Conservation (phyloP, 1,140 invertebrate species). For the Zaprionus ghesquierei region DNA sequence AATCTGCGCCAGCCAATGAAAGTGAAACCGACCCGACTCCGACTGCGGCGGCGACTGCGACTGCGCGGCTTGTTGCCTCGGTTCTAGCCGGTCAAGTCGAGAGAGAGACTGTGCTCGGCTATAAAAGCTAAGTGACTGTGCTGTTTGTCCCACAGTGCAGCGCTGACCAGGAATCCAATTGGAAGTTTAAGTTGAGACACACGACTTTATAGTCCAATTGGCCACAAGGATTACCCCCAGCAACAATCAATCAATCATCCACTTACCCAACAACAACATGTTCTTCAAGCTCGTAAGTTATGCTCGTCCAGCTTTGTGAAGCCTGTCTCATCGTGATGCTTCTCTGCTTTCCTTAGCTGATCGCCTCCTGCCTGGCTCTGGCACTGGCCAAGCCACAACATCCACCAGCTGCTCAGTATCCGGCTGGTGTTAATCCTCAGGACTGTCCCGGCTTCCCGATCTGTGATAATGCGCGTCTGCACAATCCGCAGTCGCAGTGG, state of each 20-base stretch:
- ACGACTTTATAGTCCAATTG: constrained; percentile 80
- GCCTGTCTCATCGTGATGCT: not conserved
- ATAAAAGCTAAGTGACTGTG: constrained; percentile 68
- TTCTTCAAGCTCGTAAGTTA: constrained; percentile 80
- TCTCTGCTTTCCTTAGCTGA: constrained; percentile 40
- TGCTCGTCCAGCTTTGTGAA: not conserved
- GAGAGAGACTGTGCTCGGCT: constrained; percentile 46
- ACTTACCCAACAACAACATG: constrained; percentile 51
- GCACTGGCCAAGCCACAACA: constrained; percentile 78
- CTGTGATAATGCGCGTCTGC: constrained; percentile 82
- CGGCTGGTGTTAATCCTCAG: constrained; percentile 81
- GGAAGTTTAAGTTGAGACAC: constrained; percentile 73
- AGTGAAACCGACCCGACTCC: constrained; percentile 64
- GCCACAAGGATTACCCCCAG: constrained; percentile 61
- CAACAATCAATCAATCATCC: constrained; percentile 4
- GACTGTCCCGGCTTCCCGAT: constrained; percentile 82
- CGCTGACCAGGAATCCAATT: constrained; percentile 76
- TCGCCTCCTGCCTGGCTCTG: constrained; percentile 64
- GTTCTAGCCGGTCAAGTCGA: constrained; percentile 59
- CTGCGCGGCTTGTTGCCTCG: constrained; percentile 32
- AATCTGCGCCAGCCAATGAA: constrained; percentile 62
- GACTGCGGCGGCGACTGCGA: constrained; percentile 28
- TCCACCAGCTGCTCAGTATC: constrained; percentile 75
- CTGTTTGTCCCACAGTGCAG: constrained; percentile 67
- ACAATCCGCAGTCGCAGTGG: constrained; percentile 71